Evolutionary conservation across 1,140 invertebrate genomes (phyloP).

Genomic region (Hycleus cichorii): DNA sequence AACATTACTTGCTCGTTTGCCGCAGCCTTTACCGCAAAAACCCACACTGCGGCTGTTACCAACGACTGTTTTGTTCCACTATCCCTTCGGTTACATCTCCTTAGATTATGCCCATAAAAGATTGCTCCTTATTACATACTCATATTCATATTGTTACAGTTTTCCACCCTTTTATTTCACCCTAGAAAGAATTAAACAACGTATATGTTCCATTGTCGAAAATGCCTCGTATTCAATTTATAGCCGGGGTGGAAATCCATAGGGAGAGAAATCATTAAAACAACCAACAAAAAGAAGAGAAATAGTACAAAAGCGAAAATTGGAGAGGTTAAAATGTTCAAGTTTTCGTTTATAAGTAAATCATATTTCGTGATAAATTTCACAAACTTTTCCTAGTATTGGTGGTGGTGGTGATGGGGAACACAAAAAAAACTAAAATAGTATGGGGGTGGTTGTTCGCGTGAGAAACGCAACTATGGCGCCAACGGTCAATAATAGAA

Average conservation of each 20-base stretch:
- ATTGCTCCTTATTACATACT: constrained; percentile 25
- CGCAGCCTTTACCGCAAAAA: constrained; percentile 29
- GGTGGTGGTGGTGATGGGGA: no score
- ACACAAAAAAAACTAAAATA: neutral
- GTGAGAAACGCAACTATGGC: constrained; percentile 22
- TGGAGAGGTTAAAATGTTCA: neutral
- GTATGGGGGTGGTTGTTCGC: constrained; percentile 16
- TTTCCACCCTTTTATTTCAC: neutral
- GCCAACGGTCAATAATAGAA: constrained; percentile 25
- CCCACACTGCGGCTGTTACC: constrained; percentile 22
- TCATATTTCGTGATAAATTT: constrained; percentile 27
- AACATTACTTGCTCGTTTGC: constrained; percentile 34
- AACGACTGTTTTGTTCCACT: constrained; percentile 16
- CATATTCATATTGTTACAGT: constrained; percentile 19
- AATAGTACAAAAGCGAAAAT: no score
- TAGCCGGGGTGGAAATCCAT: no score
- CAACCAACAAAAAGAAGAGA: no score
- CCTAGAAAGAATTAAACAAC: constrained; percentile 8
- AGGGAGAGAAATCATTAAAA: no score
- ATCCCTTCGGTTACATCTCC: no score
- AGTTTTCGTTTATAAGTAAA: constrained; percentile 17
- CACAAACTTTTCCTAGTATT: neutral
- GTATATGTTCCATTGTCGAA: no score
- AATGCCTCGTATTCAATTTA: no score
- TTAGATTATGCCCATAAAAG: constrained; percentile 9